A percentile compares a stretch with the other conserved stretches of the same genome.
Conservation (phyloP, 1,140 invertebrate genomes). For the Calephelis nemesis region DNA sequence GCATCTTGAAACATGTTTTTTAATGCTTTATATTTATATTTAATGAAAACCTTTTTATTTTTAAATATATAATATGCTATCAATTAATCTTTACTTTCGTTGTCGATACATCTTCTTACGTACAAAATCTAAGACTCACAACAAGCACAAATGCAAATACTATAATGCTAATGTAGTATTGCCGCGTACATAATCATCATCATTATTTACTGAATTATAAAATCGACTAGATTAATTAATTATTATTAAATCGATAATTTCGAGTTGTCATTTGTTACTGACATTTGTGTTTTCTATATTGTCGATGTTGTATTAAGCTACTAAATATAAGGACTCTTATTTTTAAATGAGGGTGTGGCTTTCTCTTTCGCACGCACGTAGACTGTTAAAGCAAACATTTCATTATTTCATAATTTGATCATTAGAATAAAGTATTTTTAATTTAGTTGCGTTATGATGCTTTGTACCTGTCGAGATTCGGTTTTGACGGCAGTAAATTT, state of each 20-base stretch:
- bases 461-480: constrained; percentile 39
- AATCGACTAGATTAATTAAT: constrained; percentile 10
- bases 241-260: background rate
- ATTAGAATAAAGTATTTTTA: constrained; percentile 6
- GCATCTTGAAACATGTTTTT: no score
- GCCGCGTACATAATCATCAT: no score
- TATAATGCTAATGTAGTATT: no score
- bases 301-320: constrained; percentile 10
- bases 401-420: no score
- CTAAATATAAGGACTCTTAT: background rate
- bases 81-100: no score
- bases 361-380: background rate
- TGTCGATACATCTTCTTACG: no score
- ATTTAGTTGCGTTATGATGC: constrained; percentile 49
- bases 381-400: no score
- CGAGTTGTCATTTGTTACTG: background rate
- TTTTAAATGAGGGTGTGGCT: background rate
- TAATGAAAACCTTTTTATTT: no score
- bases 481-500: constrained; percentile 23
- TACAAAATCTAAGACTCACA: no score
- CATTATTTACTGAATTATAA: background rate
- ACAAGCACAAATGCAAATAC: no score
- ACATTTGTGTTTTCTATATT: background rate
- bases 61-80: no score
- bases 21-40: no score